Base-by-base conservation (phyloP, 1,140 invertebrate genomes). In the Pseudachorutes palmiensis region DNA sequence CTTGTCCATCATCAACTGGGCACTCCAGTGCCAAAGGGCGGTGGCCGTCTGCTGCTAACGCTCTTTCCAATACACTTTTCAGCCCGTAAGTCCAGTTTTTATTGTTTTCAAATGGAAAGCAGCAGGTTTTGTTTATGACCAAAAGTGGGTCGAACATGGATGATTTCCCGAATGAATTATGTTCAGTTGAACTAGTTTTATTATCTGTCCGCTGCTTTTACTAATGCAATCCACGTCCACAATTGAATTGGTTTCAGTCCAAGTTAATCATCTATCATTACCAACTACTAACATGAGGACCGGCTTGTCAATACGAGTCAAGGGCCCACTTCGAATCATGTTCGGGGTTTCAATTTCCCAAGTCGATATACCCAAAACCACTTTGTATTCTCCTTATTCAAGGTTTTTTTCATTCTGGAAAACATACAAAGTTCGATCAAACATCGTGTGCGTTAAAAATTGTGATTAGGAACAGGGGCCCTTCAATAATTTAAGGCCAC, bases 191-290 rank as follows among this genome's bases (percentile, higher is more conserved):
- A n/a, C n/a, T n/a, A n/a, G n/a, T n/a, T n/a, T n/a, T n/a, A n/a
- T n/a, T n/a, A n/a, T n/a, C n/a, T n/a, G n/a, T n/a, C n/a, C n/a
- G n/a, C n/a, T 19, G 36, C 36, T 12, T 19, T 45, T 55, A 55
- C 51, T 14, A 12, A 24, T 14, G 9, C 51, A 5, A 14, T 55
- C 24, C 51, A 55, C 12, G 24, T 55, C 5, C 9, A 12, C 9
- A 55, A 55, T 55, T 55, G 51, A 45, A 9, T 45, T 45, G 9
- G 9, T 45, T 45, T 19, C 19, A 45, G 19, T 45, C 36, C 9
- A 12, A 45, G 9, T 45, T 55, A 55, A 55, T 55, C 51, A 55
- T 55, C 51, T 55, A 55, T 55, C 51, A 55, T 55, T 55, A 55
- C 14, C n/a, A n/a, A n/a, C n/a, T n/a, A 55, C 9, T 5, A 5